Percentiles rank a stretch among this genome's conserved stretches.
Evolutionary conservation across 2,113 vertebrate genomes (phyloP).

Genomic region (Phylloscopus whistleri): DNA sequence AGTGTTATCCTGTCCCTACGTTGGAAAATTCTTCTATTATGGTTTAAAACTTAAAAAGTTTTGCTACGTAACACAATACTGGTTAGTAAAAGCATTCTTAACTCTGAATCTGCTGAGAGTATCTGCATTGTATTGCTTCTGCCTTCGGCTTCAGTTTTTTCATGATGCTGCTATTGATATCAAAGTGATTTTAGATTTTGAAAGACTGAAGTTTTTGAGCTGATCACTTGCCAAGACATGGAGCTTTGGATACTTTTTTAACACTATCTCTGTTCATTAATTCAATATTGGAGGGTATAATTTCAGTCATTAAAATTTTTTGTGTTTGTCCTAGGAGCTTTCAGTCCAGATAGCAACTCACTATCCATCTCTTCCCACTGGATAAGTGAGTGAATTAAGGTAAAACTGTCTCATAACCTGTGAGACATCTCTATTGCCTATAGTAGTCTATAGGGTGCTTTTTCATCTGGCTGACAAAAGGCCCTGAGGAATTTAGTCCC

Average conservation of each 20-base stretch:
- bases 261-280: background rate
- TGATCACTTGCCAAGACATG: background rate
- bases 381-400: background rate
- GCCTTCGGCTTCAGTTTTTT: background rate
- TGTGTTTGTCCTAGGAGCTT: background rate
- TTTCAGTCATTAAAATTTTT: background rate
- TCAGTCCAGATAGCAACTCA: background rate
- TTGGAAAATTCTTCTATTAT: background rate
- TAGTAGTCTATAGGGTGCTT: background rate
- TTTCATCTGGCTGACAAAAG: background rate
- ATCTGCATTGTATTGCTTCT: background rate
- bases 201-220: background rate
- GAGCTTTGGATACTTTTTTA: background rate
- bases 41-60: background rate
- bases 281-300: background rate
- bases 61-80: background rate
- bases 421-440: background rate
- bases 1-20: background rate
- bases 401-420: background rate
- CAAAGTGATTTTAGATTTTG: background rate
- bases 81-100: background rate
- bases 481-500: background rate
- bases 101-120: background rate
- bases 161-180: background rate
- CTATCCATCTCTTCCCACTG: background rate